Conservation (phyloP, 2,888 invertebrate genomes). For the Acanthococcus lagerstroemiae region DNA sequence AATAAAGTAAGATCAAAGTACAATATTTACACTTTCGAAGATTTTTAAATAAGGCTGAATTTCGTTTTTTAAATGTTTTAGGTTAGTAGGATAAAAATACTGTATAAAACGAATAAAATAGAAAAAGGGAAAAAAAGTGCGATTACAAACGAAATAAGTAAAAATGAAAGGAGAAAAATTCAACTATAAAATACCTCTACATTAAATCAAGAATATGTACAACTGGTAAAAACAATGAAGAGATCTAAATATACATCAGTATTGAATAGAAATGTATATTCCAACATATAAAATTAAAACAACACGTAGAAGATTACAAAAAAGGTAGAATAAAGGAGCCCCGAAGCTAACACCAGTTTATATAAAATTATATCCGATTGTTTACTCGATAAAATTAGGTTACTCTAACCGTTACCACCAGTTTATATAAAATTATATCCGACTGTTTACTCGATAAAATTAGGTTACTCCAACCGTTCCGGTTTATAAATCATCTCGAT, state of each 20-base stretch:
- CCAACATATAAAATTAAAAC: background rate
- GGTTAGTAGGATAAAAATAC: conserved; percentile 17
- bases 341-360: background rate
- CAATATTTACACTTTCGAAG: too few species aligned
- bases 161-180: conserved; percentile 1
- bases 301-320: background rate
- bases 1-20: too few species aligned
- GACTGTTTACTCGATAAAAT: background rate
- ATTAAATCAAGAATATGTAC: conserved; percentile 6
- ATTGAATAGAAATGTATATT: background rate
- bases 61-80: too few species aligned
- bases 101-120: conserved; percentile 10
- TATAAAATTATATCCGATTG: background rate
- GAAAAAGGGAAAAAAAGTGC: conserved; percentile 16
- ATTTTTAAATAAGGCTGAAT: too few species aligned
- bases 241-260: conserved; percentile 23
- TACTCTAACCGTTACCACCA: too few species aligned
- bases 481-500: too few species aligned
- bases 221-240: conserved; percentile 28
- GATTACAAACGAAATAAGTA: conserved; percentile 6
- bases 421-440: background rate
- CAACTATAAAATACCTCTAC: background rate
- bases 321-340: background rate
- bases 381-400: background rate
- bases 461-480: too few species aligned